Evolutionary conservation across 2,797 vertebrate genomes (phyloP).

Genomic region (Sebastes taczanowskii): DNA sequence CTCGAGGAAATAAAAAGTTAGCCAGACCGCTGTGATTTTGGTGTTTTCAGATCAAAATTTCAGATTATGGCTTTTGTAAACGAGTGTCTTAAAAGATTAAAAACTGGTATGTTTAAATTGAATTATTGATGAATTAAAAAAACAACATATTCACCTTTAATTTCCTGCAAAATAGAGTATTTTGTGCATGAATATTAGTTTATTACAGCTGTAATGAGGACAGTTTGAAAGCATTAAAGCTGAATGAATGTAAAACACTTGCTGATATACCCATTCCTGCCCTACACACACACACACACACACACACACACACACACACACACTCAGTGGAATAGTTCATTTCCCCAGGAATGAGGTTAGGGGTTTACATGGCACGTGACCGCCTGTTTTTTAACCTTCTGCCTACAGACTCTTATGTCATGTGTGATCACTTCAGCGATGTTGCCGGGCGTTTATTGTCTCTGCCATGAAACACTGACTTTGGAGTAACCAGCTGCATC

Average conservation of each 20-base stretch:
- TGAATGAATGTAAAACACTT: slow-evolving; percentile 16
- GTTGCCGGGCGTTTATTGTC: slow-evolving; percentile 71
- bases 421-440: slow-evolving; percentile 80
- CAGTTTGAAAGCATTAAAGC: background rate
- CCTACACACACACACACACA: slow-evolving; percentile 6
- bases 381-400: slow-evolving; percentile 81
- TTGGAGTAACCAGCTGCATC: slow-evolving; percentile 60
- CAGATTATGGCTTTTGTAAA: background rate
- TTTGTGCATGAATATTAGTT: background rate
- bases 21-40: background rate
- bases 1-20: slow-evolving; percentile 20
- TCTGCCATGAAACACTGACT: slow-evolving; percentile 70
- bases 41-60: background rate
- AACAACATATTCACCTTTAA: background rate
- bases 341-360: slow-evolving; percentile 79
- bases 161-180: background rate
- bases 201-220: background rate
- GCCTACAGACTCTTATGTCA: slow-evolving; percentile 84
- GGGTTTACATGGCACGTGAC: slow-evolving; percentile 76
- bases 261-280: slow-evolving; percentile 11
- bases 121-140: background rate
- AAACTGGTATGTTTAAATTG: background rate
- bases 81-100: background rate
- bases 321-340: slow-evolving; percentile 53
- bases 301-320: slow-evolving; percentile 3